Conservation (phyloP, 2,888 invertebrate genomes). For the Orchesellides sinensis region DNA sequence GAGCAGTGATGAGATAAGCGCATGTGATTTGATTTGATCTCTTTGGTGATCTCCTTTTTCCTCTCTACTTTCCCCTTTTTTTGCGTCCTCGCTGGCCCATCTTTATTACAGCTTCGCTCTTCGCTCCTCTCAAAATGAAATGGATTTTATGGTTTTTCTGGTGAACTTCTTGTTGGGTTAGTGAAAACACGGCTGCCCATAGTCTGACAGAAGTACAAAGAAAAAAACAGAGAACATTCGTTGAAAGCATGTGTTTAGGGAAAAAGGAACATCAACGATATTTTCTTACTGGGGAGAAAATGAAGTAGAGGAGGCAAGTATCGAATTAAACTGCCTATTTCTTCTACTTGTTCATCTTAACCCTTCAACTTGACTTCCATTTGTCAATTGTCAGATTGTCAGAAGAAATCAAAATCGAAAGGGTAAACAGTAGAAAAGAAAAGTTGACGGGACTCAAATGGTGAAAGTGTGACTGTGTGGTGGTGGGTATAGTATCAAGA, state of each 20-base stretch:
- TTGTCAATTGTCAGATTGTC: conserved; percentile 46
- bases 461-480: too few relatives aligned
- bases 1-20: conserved; percentile 63
- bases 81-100: background rate
- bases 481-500: too few relatives aligned
- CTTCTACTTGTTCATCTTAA: background rate
- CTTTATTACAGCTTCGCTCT: background rate
- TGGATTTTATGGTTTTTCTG: conserved; percentile 50
- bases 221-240: too few relatives aligned
- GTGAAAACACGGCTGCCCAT: conserved; percentile 41
- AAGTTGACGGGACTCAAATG: too few relatives aligned
- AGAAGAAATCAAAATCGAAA: too few relatives aligned
- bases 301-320: background rate
- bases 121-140: conserved; percentile 38
- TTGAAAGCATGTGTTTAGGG: too few relatives aligned
- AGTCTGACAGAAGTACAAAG: conserved; percentile 28
- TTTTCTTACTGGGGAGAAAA: too few relatives aligned
- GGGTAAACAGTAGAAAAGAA: too few relatives aligned
- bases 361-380: conserved; percentile 23
- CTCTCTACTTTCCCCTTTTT: conserved; percentile 57
- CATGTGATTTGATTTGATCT: conserved; percentile 68
- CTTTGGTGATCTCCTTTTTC: conserved; percentile 53
- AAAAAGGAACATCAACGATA: too few relatives aligned
- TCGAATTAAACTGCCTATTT: background rate
- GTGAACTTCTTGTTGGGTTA: conserved; percentile 22